Conservation (phyloP, 1,140 invertebrate genomes). For the Trichogramma pretiosum region DNA sequence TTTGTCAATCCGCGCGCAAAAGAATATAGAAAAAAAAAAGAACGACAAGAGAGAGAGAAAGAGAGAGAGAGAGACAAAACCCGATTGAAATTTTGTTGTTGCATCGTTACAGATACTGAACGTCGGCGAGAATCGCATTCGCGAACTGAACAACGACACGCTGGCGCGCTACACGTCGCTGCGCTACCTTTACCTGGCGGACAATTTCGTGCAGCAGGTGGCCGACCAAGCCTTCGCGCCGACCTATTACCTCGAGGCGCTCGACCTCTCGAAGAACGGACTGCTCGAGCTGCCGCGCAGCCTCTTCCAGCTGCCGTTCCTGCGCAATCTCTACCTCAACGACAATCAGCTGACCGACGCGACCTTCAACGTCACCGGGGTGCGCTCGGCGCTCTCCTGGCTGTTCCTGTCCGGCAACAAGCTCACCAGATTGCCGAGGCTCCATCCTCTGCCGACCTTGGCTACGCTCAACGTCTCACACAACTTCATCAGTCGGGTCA, state of each 20-base stretch:
- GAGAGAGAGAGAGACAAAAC: neutral
- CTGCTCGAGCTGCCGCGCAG: constrained; percentile 26
- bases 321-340: constrained; percentile 29
- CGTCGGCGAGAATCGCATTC: constrained; percentile 32
- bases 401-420: constrained; percentile 28
- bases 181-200: constrained; percentile 34
- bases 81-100: no score
- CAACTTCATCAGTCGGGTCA: constrained; percentile 33
- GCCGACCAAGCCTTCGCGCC: constrained; percentile 32
- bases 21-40: neutral
- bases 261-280: constrained; percentile 32
- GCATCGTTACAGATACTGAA: constrained; percentile 40
- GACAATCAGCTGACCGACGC: constrained; percentile 28
- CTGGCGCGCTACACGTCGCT: constrained; percentile 32
- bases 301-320: constrained; percentile 26
- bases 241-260: constrained; percentile 32
- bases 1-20: no score
- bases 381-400: constrained; percentile 25
- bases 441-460: constrained; percentile 25
- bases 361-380: constrained; percentile 17
- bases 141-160: constrained; percentile 32
- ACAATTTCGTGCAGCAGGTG: constrained; percentile 38
- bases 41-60: neutral
- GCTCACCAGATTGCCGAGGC: constrained; percentile 25
- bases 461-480: constrained; percentile 33